Evolutionary conservation across 2,797 vertebrate genomes (phyloP), one percentile per base, ranked within the genome.

Genomic region (Gymnothorax reevesii): DNA sequence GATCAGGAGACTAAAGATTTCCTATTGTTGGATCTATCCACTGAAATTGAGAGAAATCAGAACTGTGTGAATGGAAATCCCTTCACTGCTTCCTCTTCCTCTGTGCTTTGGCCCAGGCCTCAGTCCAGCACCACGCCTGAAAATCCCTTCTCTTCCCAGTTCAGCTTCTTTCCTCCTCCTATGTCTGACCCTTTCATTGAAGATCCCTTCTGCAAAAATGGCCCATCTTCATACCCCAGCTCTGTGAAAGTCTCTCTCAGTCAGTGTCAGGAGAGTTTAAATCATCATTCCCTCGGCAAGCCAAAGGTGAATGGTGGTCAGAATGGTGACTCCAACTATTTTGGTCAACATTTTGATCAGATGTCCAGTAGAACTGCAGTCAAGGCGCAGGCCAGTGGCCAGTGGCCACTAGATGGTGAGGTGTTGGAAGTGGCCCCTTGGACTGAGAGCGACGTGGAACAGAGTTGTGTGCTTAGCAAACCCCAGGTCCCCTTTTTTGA

Each of bases 11-110:
- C 94, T 96, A 98, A 98, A 96, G 97, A 97, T 93, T 95, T 97
- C 95, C 96, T 98, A 90, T 98, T 99, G 97, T 96, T 99, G 97
- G 98, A 99, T 94, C 96, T 99, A 95, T 96, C 97, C 90, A 95
- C 96, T 96, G 97, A 98, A 96, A 96, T 98, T 95, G 97, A 98
- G 95, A 95, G 94, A 95, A 98, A 97, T 97, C 97, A 98, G 92
- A 97, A 97, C 94, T 97, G 96, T 96, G 93, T 97, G 95, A 97
- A 97, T 96, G 97, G 96, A 93, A 95, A 95, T 92, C 94, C 96
- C 90, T 96, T 97, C 95, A 92, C 95, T 92, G 92, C 95, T 91
- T 93, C 96, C 88, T 94, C 91, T 91, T 93, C 93, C 91, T 89
- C 92, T 83, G 93, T 97, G 93, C 95, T 92, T 89, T 95, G 94